Conservation (phyloP, 2,888 invertebrate species). For the Hemithea aestivaria region DNA sequence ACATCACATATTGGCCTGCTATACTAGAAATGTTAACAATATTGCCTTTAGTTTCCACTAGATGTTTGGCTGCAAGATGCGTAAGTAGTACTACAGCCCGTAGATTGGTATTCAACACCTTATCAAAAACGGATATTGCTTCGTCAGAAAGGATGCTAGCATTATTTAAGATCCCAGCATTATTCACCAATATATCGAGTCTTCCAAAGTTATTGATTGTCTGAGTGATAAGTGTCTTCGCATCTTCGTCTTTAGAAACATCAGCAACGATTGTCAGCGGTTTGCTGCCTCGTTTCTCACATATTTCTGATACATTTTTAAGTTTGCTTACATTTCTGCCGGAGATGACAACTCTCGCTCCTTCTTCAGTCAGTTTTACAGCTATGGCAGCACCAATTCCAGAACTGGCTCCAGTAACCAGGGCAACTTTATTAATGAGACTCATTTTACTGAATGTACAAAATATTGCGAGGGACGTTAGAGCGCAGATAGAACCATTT, state of each 20-base stretch:
- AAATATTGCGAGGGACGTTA: too few species aligned
- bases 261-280: conserved; percentile 34
- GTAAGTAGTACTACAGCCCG: conserved; percentile 34
- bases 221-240: conserved; percentile 27
- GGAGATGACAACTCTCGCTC: conserved; percentile 31
- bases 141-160: conserved; percentile 29
- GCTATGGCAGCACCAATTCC: conserved; percentile 34
- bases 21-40: conserved; percentile 34
- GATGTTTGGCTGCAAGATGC: conserved; percentile 27
- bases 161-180: conserved; percentile 29
- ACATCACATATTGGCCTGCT: conserved; percentile 9
- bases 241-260: conserved; percentile 30
- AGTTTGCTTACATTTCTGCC: conserved; percentile 35
- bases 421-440: conserved; percentile 33
- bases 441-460: conserved; percentile 18
- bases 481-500: too few species aligned
- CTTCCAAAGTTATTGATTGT: conserved; percentile 33
- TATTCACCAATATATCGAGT: conserved; percentile 41
- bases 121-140: conserved; percentile 34
- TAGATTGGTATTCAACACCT: conserved; percentile 35
- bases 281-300: conserved; percentile 27
- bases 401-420: conserved; percentile 36
- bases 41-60: conserved; percentile 30
- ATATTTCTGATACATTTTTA: conserved; percentile 26
- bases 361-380: conserved; percentile 24